phyloP scores from a whole-genome alignment of 2,797 vertebrate species.

The Brachyrhaphis roseni region DNA sequence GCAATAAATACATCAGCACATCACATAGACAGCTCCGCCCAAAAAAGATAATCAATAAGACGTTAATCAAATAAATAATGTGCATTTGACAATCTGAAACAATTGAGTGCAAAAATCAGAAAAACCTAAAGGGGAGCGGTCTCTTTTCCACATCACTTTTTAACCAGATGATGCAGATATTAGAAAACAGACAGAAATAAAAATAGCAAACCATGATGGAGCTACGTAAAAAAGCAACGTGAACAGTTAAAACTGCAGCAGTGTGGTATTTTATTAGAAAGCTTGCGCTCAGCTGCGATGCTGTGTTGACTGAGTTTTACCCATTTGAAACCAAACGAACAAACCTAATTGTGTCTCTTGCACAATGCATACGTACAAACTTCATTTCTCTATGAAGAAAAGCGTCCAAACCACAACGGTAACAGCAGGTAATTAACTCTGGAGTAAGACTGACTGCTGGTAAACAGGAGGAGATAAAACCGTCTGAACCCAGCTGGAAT shows the following conservation, averaged over 20 bases:
- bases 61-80: too few relatives aligned
- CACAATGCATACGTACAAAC: conserved; percentile 24
- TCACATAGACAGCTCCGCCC: too few relatives aligned
- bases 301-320: not conserved
- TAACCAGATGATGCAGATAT: not conserved
- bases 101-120: not conserved
- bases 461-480: conserved; percentile 25
- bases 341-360: not conserved
- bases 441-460: conserved; percentile 10
- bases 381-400: conserved; percentile 23
- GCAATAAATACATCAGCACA: too few relatives aligned
- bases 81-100: not conserved
- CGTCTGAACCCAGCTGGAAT: conserved; percentile 23
- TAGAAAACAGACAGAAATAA: not conserved
- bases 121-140: not conserved
- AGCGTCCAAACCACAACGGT: conserved; percentile 7
- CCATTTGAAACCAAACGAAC: not conserved
- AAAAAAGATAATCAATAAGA: too few relatives aligned
- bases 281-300: not conserved
- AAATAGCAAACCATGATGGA: not conserved
- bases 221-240: not conserved
- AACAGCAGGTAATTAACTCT: conserved; percentile 37
- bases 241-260: not conserved
- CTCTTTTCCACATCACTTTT: not conserved
- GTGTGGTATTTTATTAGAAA: not conserved